These are phyloP conservation scores for Micrasema minimum DNA, from an alignment of 1,140 invertebrate species.

Conservation along the genomic window DNA sequence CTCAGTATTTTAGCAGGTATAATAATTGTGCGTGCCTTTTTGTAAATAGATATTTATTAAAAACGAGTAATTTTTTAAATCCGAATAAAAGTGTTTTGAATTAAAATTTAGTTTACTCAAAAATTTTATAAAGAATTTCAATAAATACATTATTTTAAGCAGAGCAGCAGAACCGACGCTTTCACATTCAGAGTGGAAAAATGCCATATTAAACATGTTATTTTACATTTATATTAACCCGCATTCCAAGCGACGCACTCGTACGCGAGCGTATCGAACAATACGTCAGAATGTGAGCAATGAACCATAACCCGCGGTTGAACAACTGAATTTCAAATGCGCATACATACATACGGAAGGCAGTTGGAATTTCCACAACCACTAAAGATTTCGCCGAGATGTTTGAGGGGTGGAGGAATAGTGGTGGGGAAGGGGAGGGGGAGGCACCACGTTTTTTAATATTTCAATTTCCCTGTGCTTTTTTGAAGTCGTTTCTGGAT, in stretches of 20 bases:
- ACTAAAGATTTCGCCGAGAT: conserved; percentile 39
- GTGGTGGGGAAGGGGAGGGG: conserved; percentile 6
- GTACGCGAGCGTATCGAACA: conserved; percentile 36
- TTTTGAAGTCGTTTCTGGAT: conserved; percentile 50
- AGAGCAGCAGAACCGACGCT: conserved; percentile 23
- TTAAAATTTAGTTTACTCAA: too few species aligned
- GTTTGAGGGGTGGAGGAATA: conserved; percentile 11
- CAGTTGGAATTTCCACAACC: conserved; percentile 28
- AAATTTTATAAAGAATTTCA: too few species aligned
- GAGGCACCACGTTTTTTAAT: conserved; percentile 52
- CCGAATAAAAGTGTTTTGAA: too few species aligned
- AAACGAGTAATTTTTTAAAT: too few species aligned
- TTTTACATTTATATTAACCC: conserved; percentile 40
- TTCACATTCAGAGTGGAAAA: conserved; percentile 5
- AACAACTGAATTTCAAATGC: conserved; percentile 45
- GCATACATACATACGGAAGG: conserved; percentile 20
- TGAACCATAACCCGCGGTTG: conserved; percentile 39
- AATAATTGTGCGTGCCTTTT: too few species aligned
- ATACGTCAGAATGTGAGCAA: conserved; percentile 47
- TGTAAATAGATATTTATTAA: too few species aligned
- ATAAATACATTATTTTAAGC: too few species aligned
- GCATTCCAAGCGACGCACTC: conserved; percentile 43
- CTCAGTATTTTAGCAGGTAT: too few species aligned
- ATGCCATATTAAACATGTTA: conserved; percentile 38
- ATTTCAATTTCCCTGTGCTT: conserved; percentile 53